Evolutionary conservation across 2,797 vertebrate species (phyloP), one percentile per base, ranked within the genome.

Genomic region (Leuciscus waleckii): DNA sequence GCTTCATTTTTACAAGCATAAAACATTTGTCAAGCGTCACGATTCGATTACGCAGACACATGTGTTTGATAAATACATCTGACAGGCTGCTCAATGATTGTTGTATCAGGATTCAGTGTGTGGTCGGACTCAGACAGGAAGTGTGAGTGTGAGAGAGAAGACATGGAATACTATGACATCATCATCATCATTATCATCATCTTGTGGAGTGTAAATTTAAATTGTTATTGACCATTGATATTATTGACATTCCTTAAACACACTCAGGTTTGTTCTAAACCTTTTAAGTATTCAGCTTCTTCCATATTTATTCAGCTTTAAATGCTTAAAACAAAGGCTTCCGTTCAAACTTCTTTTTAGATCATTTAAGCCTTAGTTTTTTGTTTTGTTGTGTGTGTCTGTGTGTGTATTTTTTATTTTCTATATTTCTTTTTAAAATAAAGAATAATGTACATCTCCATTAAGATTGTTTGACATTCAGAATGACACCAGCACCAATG

Each of bases 11-110:
- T 29, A 79, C 49, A 37, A 84, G 75, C 75, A 43, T 58, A 19
- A 84, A 70, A 46, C 49, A 78, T 84, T 84, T 70, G 83, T 84
- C 83, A 84, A 32, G 74, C 65, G 9, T 78, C 51, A 58, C 9
- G 21, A 78, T 78, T 84, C 16, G 83, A 78, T 78, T 84, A 70
- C 9, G 5, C 75, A 70, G 83, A 84, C 83, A 84, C 75, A 70
- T 84, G 83, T 61, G 74, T 69, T 84, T 78, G 75, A 70, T 84
- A 84, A 84, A 58, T 56, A 58, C 65, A 70, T 78, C 83, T 70
- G 83, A 79, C 83, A 84, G 49, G 74, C 65, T 35, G 19, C 83
- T 84, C 63, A 7, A 35, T 83, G 56, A 76, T 41, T 67, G 41
- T 63, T 29, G 5, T 21, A 67, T 75, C 82, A 41, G 51, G 65